Conservation (phyloP, 2,113 vertebrate genomes). For the Urocynchramus pylzowi region DNA sequence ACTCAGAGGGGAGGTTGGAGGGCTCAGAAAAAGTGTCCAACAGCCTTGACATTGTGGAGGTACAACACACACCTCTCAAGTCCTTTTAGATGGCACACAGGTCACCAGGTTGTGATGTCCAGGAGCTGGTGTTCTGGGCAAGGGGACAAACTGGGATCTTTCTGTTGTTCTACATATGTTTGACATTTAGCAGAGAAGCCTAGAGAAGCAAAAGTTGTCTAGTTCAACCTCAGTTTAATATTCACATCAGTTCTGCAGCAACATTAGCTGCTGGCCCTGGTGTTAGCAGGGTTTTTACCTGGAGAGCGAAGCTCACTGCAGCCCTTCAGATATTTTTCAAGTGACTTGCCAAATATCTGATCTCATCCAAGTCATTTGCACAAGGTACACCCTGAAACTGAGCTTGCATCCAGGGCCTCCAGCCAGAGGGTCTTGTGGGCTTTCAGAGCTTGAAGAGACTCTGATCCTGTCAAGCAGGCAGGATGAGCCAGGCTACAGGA, state of each 20-base stretch:
- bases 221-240: neutral
- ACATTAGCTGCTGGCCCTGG: neutral
- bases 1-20: neutral
- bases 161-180: neutral
- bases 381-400: neutral
- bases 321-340: neutral
- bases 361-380: neutral
- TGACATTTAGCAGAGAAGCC: neutral
- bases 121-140: neutral
- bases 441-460: neutral
- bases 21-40: neutral
- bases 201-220: neutral
- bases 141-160: accelerated
- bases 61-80: neutral
- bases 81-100: neutral
- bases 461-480: neutral
- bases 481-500: neutral
- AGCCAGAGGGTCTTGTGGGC: neutral
- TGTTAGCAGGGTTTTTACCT: neutral
- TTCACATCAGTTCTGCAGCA: neutral
- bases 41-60: neutral
- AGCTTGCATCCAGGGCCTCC: neutral
- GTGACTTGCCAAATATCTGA: neutral
- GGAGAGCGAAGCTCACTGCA: neutral
- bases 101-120: neutral